Evolutionary conservation across 2,888 invertebrate species (phyloP).

Genomic region (Trachelus stipa): DNA sequence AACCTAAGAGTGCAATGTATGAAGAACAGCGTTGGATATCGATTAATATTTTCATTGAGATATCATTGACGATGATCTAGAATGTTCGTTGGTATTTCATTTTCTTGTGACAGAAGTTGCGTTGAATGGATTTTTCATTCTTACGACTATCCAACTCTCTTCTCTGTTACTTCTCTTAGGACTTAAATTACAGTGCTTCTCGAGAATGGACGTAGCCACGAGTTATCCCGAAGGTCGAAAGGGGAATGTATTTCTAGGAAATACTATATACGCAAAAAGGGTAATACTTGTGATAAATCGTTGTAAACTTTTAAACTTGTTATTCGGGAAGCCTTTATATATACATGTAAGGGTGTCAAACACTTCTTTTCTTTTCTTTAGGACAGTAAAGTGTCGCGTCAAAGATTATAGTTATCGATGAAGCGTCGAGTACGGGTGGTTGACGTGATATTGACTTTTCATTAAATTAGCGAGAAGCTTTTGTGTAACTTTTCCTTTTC

Average conservation of each 20-base stretch:
- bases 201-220: not conserved
- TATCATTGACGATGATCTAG: not conserved
- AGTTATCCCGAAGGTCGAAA: not conserved
- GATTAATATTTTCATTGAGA: not conserved
- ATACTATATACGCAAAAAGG: not conserved
- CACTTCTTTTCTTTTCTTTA: not conserved
- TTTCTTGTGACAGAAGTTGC: not conserved
- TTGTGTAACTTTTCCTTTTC: not conserved
- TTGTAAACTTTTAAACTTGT: not conserved
- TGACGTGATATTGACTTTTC: not conserved
- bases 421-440: not conserved
- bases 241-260: not conserved
- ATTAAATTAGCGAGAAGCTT: not conserved
- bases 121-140: not conserved
- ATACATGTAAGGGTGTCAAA: not conserved
- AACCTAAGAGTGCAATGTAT: conserved; percentile 41
- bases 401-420: not conserved
- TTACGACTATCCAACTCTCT: not conserved
- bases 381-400: not conserved
- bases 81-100: not conserved
- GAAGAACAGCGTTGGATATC: conserved; percentile 11
- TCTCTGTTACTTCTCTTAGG: not conserved
- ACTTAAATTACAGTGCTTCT: not conserved
- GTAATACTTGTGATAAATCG: not conserved
- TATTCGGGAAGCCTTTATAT: not conserved